Evolutionary conservation across 64 coral and sea anemone genomes (phyloP).

Genomic region (Orbicella faveolata): DNA sequence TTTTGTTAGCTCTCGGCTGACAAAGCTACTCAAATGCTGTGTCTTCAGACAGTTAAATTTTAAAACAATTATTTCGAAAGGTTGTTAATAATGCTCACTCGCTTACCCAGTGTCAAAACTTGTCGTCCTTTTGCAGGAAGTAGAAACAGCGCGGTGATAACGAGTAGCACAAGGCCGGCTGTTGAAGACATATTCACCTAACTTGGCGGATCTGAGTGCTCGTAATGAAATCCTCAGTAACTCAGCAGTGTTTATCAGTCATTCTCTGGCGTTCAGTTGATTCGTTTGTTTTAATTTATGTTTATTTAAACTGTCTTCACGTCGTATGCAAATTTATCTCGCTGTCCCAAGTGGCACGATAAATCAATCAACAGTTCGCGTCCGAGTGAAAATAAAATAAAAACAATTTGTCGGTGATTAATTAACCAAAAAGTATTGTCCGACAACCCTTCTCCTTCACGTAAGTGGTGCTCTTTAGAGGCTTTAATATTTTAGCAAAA

Average conservation of each 20-base stretch:
- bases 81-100: background rate
- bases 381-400: too few species aligned
- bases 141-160: background rate
- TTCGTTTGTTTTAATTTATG: background rate
- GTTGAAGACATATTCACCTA: background rate
- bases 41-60: background rate
- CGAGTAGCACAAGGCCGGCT: background rate
- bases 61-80: background rate
- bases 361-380: background rate
- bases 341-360: background rate
- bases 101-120: background rate
- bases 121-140: background rate
- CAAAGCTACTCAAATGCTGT: background rate
- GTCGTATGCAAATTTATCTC: background rate
- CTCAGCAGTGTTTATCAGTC: background rate
- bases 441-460: too few species aligned
- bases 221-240: background rate
- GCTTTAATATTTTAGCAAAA: too few species aligned
- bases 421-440: too few species aligned
- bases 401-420: too few species aligned
- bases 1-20: background rate
- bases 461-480: too few species aligned
- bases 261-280: background rate
- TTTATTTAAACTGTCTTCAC: background rate
- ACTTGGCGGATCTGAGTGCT: background rate